Conservation (phyloP, 2,797 vertebrate genomes). For the Sebastes flavidus region DNA sequence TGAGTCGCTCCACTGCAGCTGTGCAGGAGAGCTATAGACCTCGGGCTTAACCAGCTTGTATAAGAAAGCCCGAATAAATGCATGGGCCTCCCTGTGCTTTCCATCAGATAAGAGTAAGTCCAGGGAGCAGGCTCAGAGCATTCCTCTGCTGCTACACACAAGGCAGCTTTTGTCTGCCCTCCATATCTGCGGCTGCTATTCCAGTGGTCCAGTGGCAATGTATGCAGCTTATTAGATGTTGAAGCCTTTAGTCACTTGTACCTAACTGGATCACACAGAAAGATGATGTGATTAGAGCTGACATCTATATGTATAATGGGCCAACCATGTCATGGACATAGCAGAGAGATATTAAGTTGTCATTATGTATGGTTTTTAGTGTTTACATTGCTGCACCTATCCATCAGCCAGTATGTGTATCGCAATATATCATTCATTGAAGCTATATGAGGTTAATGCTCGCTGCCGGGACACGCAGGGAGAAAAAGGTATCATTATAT, state of each 20-base stretch:
- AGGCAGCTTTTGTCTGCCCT: constrained; percentile 65
- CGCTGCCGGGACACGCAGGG: constrained; percentile 16
- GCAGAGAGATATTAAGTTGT: not conserved
- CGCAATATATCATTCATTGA: constrained; percentile 4
- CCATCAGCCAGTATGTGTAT: not conserved
- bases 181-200: constrained; percentile 36
- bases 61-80: constrained; percentile 60
- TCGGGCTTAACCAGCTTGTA: constrained; percentile 37
- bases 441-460: constrained; percentile 30
- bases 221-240: constrained; percentile 53
- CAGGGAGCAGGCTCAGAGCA: constrained; percentile 64
- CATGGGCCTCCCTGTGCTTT: constrained; percentile 52
- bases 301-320: constrained; percentile 21
- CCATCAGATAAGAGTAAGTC: constrained; percentile 77
- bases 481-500: constrained; percentile 50
- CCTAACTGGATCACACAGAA: constrained; percentile 58
- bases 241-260: constrained; percentile 45
- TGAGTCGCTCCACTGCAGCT: constrained; percentile 29
- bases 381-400: not conserved
- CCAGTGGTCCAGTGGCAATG: constrained; percentile 16
- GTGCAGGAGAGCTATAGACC: constrained; percentile 19
- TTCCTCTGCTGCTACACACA: constrained; percentile 67
- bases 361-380: not conserved
- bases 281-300: constrained; percentile 56
- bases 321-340: not conserved